Conservation (phyloP, 2,113 vertebrate species). For the Tupaia chinensis region DNA sequence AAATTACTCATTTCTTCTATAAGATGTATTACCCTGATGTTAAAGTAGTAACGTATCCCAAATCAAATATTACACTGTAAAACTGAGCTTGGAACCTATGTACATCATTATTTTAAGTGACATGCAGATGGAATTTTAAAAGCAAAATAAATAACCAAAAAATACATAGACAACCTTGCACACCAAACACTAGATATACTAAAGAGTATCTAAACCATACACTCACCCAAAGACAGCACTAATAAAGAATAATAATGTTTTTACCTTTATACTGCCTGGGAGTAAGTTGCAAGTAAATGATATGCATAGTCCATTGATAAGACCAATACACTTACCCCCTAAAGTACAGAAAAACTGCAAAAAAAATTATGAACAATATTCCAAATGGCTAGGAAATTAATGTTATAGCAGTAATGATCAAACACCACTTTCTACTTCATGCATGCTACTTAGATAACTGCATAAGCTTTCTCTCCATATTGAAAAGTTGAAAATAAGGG, state of each 20-base stretch:
- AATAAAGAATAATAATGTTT: not conserved
- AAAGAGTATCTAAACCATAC: not conserved
- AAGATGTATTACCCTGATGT: not conserved
- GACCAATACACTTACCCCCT: not conserved
- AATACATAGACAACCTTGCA: not conserved
- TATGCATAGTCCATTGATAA: not conserved
- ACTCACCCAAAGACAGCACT: not conserved
- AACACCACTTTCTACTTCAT: slow-evolving; percentile 28
- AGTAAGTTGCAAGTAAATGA: not conserved
- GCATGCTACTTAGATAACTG: not conserved
- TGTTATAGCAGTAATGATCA: slow-evolving; percentile 10
- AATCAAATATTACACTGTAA: not conserved
- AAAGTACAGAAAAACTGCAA: slow-evolving; percentile 1
- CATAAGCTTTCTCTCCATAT: not conserved
- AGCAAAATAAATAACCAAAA: not conserved
- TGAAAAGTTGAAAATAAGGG: not conserved
- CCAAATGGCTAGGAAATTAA: not conserved
- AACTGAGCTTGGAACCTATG: not conserved
- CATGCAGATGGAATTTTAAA: not conserved
- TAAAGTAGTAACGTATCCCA: not conserved
- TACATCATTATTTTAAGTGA: not conserved
- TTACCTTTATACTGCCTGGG: not conserved
- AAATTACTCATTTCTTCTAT: slow-evolving; percentile 15
- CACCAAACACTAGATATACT: not conserved
- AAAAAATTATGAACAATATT: not conserved